phyloP scores from a whole-genome alignment of 1,140 invertebrate genomes.

The Aethina tumida region DNA sequence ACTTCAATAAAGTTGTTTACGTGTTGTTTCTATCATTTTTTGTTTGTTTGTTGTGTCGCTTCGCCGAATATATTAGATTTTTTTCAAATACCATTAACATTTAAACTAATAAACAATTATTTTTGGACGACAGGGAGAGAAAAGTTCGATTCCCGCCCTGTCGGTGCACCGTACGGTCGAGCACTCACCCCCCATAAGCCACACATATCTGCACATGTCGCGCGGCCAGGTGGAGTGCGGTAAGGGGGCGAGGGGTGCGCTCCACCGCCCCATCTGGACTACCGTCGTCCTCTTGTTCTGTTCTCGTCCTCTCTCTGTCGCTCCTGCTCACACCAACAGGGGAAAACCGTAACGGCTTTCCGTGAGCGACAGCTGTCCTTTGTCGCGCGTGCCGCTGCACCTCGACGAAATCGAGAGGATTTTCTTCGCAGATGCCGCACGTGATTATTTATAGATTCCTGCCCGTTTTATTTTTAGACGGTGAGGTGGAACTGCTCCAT shows the following conservation, averaged over 20 bases:
- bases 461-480: no score
- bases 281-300: conserved; percentile 11
- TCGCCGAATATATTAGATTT: not conserved
- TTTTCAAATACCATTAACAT: not conserved
- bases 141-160: not conserved
- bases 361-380: conserved; percentile 18
- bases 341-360: conserved; percentile 19
- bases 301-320: conserved; percentile 10
- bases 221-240: conserved; percentile 15
- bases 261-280: conserved; percentile 11
- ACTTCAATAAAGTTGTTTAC: no score
- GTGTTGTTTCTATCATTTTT: not conserved
- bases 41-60: conserved; percentile 1
- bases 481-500: no score
- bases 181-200: not conserved
- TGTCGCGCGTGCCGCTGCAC: conserved; percentile 19
- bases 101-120: not conserved
- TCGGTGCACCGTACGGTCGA: no score
- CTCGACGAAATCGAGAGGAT: no score
- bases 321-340: no score
- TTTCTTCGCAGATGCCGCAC: no score
- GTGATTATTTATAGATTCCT: no score
- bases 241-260: conserved; percentile 1
- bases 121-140: not conserved
- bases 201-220: conserved; percentile 24